A percentile compares a stretch with the other conserved stretches of the same genome.
Conservation (phyloP, 2,797 vertebrate genomes). For the Notolabrus celidotus region DNA sequence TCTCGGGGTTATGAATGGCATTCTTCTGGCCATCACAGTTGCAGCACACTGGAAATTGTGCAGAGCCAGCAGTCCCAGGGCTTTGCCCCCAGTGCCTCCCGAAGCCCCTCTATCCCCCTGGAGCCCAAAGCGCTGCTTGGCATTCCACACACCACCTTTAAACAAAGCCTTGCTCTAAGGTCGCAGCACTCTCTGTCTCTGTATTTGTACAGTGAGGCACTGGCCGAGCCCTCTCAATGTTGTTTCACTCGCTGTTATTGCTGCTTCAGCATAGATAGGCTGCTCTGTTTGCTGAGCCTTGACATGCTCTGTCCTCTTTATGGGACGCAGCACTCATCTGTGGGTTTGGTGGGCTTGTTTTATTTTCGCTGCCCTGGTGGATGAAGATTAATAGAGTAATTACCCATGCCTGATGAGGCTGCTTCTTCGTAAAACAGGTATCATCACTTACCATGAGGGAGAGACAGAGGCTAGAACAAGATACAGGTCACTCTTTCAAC, state of each 20-base stretch:
- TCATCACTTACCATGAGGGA: conserved; percentile 54
- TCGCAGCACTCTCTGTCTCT: conserved; percentile 65
- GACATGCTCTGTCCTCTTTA: conserved; percentile 46
- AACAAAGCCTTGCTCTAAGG: conserved; percentile 79
- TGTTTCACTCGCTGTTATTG: conserved; percentile 69
- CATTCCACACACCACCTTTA: conserved; percentile 81
- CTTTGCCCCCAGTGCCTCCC: conserved; percentile 47
- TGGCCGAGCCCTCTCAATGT: conserved; percentile 51
- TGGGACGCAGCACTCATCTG: conserved; percentile 32
- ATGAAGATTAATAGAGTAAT: conserved; percentile 73
- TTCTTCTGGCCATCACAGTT: conserved; percentile 58
- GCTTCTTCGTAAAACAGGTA: conserved; percentile 34
- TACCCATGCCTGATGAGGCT: conserved; percentile 38
- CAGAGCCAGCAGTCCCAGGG: conserved; percentile 73
- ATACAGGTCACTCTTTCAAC: conserved; percentile 40
- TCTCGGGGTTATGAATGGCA: conserved; percentile 62
- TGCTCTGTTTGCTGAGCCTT: conserved; percentile 47
- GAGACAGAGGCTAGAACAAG: neutral
- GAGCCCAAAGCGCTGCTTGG: conserved; percentile 70
- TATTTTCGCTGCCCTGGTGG: conserved; percentile 32
- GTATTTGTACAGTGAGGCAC: conserved; percentile 77
- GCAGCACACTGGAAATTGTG: conserved; percentile 75
- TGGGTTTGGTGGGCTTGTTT: conserved; percentile 23
- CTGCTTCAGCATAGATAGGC: conserved; percentile 71
- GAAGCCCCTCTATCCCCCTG: conserved; percentile 58